phyloP scores from a whole-genome alignment of 2,113 vertebrate species.

The Steatornis caripensis region DNA sequence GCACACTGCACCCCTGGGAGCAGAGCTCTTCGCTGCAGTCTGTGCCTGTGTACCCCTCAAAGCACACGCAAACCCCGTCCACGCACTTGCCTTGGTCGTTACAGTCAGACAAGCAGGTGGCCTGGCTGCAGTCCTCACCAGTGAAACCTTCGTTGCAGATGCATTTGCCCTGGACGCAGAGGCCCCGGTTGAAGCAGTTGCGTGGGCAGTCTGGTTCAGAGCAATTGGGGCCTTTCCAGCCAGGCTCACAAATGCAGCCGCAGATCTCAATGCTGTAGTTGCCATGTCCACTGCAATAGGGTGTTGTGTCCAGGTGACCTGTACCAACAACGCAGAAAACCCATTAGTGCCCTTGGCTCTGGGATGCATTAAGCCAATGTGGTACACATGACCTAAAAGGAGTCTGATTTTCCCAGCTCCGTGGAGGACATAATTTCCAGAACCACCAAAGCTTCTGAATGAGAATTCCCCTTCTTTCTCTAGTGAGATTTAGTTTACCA shows the following conservation, averaged over 20 bases:
- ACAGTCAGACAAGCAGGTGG: constrained; percentile 86
- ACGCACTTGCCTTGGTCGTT: constrained; percentile 93
- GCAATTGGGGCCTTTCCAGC: constrained; percentile 81
- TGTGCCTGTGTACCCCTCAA: constrained; percentile 83
- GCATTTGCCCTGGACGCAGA: constrained; percentile 77
- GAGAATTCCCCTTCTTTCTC: not conserved
- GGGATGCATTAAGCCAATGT: too few relatives aligned
- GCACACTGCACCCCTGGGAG: constrained; percentile 77
- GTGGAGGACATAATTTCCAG: not conserved
- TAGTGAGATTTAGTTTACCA: not conserved
- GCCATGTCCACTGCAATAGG: constrained; percentile 88
- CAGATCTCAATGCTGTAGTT: constrained; percentile 87
- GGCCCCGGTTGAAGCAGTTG: constrained; percentile 64
- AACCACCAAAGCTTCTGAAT: not conserved
- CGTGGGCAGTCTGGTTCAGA: constrained; percentile 59
- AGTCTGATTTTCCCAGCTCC: not conserved
- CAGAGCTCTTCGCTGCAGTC: constrained; percentile 89
- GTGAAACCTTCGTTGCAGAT: constrained; percentile 82
- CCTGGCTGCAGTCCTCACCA: constrained; percentile 84
- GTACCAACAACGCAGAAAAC: not conserved
- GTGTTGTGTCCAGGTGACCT: constrained; percentile 87
- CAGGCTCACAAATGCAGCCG: constrained; percentile 73
- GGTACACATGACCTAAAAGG: accelerated
- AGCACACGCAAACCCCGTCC: constrained; percentile 86
- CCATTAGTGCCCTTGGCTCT: not conserved